Evolutionary conservation across 2,797 vertebrate species (phyloP).

Genomic region (Aulostomus chinensis): DNA sequence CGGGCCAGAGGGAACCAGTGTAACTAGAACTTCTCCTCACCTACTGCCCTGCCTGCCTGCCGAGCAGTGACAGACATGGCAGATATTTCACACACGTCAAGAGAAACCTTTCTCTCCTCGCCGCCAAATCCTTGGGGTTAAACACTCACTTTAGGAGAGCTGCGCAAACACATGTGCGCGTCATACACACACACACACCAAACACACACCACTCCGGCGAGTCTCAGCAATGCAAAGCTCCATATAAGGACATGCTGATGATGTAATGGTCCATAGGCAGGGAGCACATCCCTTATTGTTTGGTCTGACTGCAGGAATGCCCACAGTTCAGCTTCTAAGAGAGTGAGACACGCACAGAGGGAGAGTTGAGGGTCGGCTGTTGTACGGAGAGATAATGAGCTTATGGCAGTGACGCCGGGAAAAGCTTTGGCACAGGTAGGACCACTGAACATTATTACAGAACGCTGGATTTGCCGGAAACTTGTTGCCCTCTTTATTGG

Average conservation of each 20-base stretch:
- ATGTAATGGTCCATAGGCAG: constrained; percentile 94
- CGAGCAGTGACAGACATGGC: constrained; percentile 55
- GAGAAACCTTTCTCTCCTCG: constrained; percentile 30
- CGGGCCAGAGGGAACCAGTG: constrained; percentile 66
- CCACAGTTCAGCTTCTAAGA: constrained; percentile 80
- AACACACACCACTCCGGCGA: constrained; percentile 74
- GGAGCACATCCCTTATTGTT: constrained; percentile 94
- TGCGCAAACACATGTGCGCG: constrained; percentile 20
- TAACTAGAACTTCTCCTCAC: constrained; percentile 67
- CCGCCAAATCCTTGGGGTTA: constrained; percentile 36
- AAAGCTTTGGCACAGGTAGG: constrained; percentile 65
- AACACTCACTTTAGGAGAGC: constrained; percentile 38
- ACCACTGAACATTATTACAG: neutral
- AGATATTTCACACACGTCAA: constrained; percentile 71
- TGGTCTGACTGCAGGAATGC: constrained; percentile 89
- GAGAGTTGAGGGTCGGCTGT: constrained; percentile 34
- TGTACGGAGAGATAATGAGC: constrained; percentile 46
- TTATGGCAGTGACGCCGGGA: constrained; percentile 44
- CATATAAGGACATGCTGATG: constrained; percentile 94
- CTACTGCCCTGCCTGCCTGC: constrained; percentile 58
- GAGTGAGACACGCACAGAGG: constrained; percentile 58
- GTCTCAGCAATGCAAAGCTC: constrained; percentile 82
- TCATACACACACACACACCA: constrained; percentile 26
- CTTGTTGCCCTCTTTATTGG: neutral
- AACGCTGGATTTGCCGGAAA: constrained; percentile 1